Percentiles rank a stretch among this genome's conserved stretches.
These are phyloP conservation scores for Platycercus adscitus DNA, from an alignment of 2,113 vertebrate genomes.

Conservation along the genomic window DNA sequence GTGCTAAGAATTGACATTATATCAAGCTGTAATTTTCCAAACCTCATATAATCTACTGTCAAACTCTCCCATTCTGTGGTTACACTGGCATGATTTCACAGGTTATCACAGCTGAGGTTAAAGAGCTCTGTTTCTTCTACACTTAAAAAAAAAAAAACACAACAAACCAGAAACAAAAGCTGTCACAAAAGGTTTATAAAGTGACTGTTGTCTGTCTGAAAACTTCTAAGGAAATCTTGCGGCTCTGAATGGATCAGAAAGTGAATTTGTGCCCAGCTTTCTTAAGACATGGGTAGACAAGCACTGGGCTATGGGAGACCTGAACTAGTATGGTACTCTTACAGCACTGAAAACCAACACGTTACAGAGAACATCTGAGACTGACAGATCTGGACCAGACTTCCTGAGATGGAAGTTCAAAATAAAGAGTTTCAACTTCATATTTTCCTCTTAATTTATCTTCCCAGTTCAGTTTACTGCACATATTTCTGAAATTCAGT, in stretches of 20 bases:
- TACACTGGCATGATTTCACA: background rate
- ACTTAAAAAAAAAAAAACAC: background rate
- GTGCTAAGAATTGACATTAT: background rate
- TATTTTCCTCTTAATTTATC: background rate
- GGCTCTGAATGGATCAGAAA: background rate
- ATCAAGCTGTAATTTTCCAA: background rate
- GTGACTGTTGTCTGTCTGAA: background rate
- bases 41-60: background rate
- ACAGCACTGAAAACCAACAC: background rate
- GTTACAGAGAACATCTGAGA: background rate
- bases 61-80: background rate
- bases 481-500: background rate
- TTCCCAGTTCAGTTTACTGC: background rate
- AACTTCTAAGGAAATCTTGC: background rate
- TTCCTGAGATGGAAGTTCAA: background rate
- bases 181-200: background rate
- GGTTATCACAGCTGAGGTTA: background rate
- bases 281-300: background rate
- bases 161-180: background rate
- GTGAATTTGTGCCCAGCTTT: background rate
- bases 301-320: background rate
- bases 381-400: background rate
- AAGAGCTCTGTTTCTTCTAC: background rate
- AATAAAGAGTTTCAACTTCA: background rate
- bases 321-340: accelerated